Base-by-base conservation (phyloP, 1,140 invertebrate genomes). In the Kradibia gibbosae region DNA sequence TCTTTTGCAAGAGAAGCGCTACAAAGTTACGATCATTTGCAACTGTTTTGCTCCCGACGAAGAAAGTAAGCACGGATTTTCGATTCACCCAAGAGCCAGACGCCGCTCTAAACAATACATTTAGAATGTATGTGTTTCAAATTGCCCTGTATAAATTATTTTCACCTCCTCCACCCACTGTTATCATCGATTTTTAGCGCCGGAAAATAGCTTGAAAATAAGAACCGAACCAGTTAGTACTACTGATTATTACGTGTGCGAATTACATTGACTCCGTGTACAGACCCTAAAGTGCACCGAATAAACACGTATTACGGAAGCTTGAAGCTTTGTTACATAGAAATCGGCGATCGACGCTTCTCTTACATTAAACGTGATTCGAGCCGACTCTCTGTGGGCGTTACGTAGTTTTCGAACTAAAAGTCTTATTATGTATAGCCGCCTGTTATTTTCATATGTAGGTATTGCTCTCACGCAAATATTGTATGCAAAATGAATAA, bases 401-500 rank as follows among this genome's bases (percentile, higher is more conserved):
- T 62, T 70, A 72, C 42, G 28, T 28, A 73, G 3, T 73, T 73
- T 73, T 73, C 42, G 34, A 73, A 73, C 45, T 73, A 73, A 73
- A 53, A 73, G 71, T 1, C 25, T 53, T 73, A 73, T 73, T 73
- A 73, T 73, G 71, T 53, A 34, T 11, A 0, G 13, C 11, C 13
- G n/a, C 34, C 17, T 34, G 17, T 31, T 73, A 53, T 53, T 53
- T 73, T 55, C 28, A 2, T 22, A 28, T 0, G 13, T n/a, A 17
- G 42, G 20, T 34, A 34, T 55, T n/a, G 42, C 39, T 70, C 70
- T 48, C 42, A 17, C 8, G 28, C 31, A 2, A 31, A 34, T 20
- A 5, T 25, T 15, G 28, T 3, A 2, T 20, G 48, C 17, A 7
- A 31, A 36, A 55, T 55, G 71, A 73, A 55, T 73, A 73, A 55